Percentiles rank a stretch among this genome's conserved stretches.
Evolutionary conservation across 2,797 vertebrate species (phyloP).

Genomic region (Prionace glauca): DNA sequence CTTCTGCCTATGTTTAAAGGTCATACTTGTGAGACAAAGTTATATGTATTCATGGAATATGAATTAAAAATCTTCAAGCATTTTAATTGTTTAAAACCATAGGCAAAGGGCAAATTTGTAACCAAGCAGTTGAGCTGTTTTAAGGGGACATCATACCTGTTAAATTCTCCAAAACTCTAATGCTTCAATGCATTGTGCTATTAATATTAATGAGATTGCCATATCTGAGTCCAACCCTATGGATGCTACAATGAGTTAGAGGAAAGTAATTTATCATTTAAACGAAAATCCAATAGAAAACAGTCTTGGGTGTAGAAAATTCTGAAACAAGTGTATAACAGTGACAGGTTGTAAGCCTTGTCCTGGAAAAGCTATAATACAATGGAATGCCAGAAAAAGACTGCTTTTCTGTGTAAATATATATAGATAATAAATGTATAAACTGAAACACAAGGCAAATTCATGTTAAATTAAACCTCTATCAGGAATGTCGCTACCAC

Average conservation of each 20-base stretch:
- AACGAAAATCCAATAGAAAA: not conserved
- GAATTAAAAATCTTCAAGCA: not conserved
- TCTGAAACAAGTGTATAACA: not conserved
- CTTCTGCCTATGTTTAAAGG: not conserved
- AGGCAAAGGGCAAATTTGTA: not conserved
- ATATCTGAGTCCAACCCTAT: not conserved
- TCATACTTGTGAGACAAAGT: not conserved
- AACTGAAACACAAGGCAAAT: not conserved
- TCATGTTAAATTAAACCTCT: not conserved
- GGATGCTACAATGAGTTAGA: not conserved
- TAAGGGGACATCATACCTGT: not conserved
- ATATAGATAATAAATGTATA: not conserved
- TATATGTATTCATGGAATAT: not conserved
- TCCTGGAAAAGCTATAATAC: not conserved
- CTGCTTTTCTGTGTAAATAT: not conserved
- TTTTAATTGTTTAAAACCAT: not conserved
- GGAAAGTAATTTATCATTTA: not conserved
- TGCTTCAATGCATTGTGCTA: not conserved
- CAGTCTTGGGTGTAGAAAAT: not conserved
- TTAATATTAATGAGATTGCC: not conserved
- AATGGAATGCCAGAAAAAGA: not conserved
- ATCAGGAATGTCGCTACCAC: not conserved
- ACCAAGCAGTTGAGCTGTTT: not conserved
- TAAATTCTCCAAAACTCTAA: not conserved
- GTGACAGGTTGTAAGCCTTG: not conserved